A percentile compares a stretch with the other conserved stretches of the same genome.
Conservation (phyloP, 2,888 invertebrate species). For the Leptothorax acervorum region DNA sequence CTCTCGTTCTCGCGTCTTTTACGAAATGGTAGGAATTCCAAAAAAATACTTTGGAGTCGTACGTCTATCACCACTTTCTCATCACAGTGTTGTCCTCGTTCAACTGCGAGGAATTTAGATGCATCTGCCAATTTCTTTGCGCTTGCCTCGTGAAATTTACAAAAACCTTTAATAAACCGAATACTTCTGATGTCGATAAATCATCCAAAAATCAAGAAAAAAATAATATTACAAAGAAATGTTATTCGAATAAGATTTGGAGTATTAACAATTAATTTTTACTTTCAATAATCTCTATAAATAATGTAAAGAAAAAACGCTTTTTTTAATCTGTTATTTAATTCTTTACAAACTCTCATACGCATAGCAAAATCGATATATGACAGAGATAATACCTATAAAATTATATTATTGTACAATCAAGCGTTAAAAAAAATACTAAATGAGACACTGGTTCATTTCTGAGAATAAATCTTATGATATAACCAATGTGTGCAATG, state of each 20-base stretch:
- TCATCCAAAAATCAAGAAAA: neutral
- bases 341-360: neutral
- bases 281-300: neutral
- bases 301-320: neutral
- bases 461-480: conserved; percentile 3
- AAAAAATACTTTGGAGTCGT: conserved; percentile 15
- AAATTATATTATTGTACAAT: neutral
- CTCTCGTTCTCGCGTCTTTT: conserved; percentile 31
- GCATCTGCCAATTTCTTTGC: neutral
- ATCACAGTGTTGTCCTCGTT: neutral
- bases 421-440: neutral
- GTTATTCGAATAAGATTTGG: neutral
- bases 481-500: neutral
- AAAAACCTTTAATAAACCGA: neutral
- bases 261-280: neutral
- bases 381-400: neutral
- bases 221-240: neutral
- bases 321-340: neutral
- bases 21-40: conserved; percentile 23
- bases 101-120: neutral
- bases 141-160: neutral
- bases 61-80: neutral
- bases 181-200: neutral
- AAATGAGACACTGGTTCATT: neutral
- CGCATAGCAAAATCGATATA: neutral